These are phyloP conservation scores for Lycaon pictus DNA, from an alignment of 2,113 vertebrate species.

Conservation along the genomic window DNA sequence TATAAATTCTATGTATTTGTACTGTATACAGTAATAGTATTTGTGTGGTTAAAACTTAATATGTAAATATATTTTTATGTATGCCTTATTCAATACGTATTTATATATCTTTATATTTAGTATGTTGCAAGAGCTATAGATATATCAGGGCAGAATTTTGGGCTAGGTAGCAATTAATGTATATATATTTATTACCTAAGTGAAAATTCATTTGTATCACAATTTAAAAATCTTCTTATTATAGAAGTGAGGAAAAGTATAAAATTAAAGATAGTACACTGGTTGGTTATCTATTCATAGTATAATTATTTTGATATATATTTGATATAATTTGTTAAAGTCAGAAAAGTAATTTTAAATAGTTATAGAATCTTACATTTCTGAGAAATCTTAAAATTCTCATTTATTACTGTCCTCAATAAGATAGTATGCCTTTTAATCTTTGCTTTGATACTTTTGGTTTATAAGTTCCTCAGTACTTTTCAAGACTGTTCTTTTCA, in stretches of 20 bases:
- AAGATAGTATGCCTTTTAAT: not conserved
- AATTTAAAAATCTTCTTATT: not conserved
- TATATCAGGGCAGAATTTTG: not conserved
- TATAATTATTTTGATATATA: not conserved
- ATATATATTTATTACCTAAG: not conserved
- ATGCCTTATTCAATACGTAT: not conserved
- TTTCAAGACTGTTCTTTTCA: not conserved
- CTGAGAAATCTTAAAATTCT: not conserved
- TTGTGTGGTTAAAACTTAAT: not conserved
- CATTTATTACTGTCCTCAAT: not conserved
- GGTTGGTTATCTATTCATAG: not conserved
- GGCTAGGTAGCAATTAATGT: not conserved
- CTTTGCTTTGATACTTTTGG: not conserved
- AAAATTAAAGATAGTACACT: not conserved
- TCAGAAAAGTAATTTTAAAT: conserved; percentile 10
- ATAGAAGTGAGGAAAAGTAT: not conserved
- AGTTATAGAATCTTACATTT: conserved; percentile 11
- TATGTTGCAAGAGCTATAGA: not conserved
- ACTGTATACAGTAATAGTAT: not conserved
- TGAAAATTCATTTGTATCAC: not conserved
- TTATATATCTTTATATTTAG: not conserved
- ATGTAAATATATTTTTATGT: not conserved
- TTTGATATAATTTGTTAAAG: not conserved
- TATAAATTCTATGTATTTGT: not conserved
- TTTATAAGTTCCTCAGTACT: conserved; percentile 11